Conservation (phyloP, 1,140 invertebrate species). For the Megalonaias nervosa region DNA sequence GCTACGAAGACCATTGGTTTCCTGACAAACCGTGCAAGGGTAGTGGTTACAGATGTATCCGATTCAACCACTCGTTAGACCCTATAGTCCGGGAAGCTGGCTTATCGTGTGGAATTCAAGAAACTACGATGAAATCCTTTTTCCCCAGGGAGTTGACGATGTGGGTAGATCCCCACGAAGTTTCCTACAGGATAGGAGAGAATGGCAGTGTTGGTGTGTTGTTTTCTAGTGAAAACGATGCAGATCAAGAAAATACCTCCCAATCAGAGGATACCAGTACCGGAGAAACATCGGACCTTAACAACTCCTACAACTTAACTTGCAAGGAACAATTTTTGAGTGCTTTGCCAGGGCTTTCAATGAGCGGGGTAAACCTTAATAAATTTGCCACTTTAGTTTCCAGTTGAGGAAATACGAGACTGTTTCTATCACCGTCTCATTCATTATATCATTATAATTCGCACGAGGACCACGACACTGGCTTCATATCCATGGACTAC, state of each 20-base stretch:
- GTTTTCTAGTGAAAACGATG: constrained; percentile 58
- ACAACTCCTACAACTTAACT: constrained; percentile 33
- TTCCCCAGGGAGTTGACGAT: constrained; percentile 80
- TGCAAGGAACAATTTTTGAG: constrained; percentile 50
- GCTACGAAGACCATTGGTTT: constrained; percentile 80
- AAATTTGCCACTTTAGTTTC: constrained; percentile 49
- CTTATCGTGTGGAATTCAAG: constrained; percentile 73
- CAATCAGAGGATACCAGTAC: constrained; percentile 4
- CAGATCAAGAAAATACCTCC: constrained; percentile 1
- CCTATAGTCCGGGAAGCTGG: constrained; percentile 77
- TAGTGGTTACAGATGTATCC: constrained; percentile 79
- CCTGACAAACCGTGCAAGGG: constrained; percentile 79
- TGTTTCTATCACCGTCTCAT: constrained; percentile 1
- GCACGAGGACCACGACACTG: constrained; percentile 32
- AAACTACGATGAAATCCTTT: constrained; percentile 72
- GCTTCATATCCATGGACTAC: constrained; percentile 30
- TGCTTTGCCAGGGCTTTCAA: constrained; percentile 32
- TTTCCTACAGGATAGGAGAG: constrained; percentile 80
- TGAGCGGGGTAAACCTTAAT: constrained; percentile 38
- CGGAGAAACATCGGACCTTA: constrained; percentile 6
- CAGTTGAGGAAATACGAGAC: constrained; percentile 31
- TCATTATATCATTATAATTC: constrained; percentile 25
- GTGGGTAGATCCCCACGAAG: constrained; percentile 81
- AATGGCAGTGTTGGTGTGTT: constrained; percentile 81
- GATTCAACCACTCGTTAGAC: constrained; percentile 81